phyloP scores from a whole-genome alignment of 2,797 vertebrate species.

The Sebastolobus alascanus region DNA sequence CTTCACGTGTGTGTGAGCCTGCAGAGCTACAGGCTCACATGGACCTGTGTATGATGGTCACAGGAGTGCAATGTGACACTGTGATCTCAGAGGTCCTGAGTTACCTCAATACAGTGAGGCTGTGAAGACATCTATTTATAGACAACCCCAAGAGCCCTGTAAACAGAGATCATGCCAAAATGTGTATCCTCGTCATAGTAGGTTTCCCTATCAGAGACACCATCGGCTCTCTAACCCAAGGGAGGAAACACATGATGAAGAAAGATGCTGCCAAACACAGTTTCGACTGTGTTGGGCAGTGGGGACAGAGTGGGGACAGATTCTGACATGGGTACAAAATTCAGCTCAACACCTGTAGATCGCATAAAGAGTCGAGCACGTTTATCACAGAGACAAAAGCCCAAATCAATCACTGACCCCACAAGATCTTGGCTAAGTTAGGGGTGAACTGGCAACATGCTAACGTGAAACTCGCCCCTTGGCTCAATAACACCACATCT shows the following conservation, averaged over 20 bases:
- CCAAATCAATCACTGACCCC: neutral
- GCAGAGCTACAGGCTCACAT: constrained; percentile 51
- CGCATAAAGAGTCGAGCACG: neutral
- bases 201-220: neutral
- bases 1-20: constrained; percentile 44
- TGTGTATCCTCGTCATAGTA: neutral
- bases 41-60: constrained; percentile 57
- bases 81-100: constrained; percentile 40
- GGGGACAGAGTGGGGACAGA: neutral
- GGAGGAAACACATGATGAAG: neutral
- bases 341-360: constrained; percentile 22
- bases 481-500: fast-evolving
- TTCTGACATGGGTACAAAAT: neutral
- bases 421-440: too few relatives aligned
- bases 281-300: too few relatives aligned
- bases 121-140: constrained; percentile 63
- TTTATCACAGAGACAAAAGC: constrained; percentile 31
- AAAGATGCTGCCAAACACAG: neutral
- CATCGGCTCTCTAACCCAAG: neutral
- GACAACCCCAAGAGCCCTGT: constrained; percentile 38
- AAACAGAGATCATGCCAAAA: constrained; percentile 5
- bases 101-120: constrained; percentile 37
- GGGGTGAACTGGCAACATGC: neutral
- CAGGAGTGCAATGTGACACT: constrained; percentile 77
- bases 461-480: neutral